Conservation (phyloP, 30 jellyfish, hydroid and myxozoan species). For the Hydractinia symbiolongicarpus region DNA sequence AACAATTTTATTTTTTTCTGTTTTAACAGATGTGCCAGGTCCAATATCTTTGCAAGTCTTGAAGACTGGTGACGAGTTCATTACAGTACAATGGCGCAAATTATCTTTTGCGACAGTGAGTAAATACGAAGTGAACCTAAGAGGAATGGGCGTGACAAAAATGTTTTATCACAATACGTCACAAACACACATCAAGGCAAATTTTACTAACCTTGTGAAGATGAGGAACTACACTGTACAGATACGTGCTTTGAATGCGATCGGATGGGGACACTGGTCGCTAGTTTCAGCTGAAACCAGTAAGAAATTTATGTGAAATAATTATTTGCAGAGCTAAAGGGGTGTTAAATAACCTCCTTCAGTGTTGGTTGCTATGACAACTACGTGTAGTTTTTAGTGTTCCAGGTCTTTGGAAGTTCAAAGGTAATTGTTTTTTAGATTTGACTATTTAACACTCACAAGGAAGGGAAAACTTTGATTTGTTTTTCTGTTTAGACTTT, state of each 20-base stretch:
- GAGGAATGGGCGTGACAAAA: neutral
- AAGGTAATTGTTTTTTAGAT: too few species aligned
- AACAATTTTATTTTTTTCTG: neutral
- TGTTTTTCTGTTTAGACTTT: too few species aligned
- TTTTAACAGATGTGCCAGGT: neutral
- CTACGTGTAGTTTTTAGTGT: too few species aligned
- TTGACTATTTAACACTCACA: too few species aligned
- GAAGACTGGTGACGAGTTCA: neutral
- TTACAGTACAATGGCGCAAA: neutral
- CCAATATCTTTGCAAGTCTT: neutral
- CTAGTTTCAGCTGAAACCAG: too few species aligned
- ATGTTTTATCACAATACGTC: neutral
- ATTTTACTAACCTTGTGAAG: neutral
- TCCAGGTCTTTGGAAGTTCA: too few species aligned
- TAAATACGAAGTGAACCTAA: neutral
- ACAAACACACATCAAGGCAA: neutral
- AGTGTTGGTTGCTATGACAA: too few species aligned
- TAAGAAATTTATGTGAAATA: too few species aligned
- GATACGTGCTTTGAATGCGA: slow-evolving; percentile 5
- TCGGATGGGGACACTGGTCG: neutral
- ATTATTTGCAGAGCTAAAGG: too few species aligned
- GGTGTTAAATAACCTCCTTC: too few species aligned
- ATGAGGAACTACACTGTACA: neutral
- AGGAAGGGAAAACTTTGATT: too few species aligned
- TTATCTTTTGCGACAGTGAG: neutral